Base-by-base conservation (phyloP, 2,888 invertebrate species). In the Strigamia transsilvanica region DNA sequence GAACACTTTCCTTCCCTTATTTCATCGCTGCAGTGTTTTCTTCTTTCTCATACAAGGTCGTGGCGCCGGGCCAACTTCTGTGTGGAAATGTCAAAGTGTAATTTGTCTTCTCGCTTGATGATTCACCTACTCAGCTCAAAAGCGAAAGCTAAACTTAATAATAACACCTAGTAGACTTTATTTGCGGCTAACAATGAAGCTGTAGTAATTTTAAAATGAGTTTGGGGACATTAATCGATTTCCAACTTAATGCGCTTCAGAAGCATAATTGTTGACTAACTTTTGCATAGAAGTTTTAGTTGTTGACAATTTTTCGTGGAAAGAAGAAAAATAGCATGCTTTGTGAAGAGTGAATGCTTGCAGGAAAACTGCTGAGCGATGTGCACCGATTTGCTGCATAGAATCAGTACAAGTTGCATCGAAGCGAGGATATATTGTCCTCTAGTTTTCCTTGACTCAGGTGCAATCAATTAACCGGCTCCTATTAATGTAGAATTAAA, bases 41-140 rank as follows among this genome's bases (percentile, higher is more conserved):
- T 73, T 27, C 73, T 18, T n/a, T 73, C 32, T n/a, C 73, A 10
- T 27, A 73, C 73, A 73, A 73, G 73, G 73, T 73, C 73, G 32
- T 73, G 73, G 73, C 73, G 32, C 32, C 32, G 73, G 32, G 73
- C 73, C 73, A 73, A 73, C 6, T 73, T 73, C 10, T 73, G 73
- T 73, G 73, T 27, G 32, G 73, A 73, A 73, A 73, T 73, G 73
- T 73, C 73, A 73, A 73, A 73, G 73, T 73, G 73, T 73, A 73
- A 73, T 73, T 73, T 73, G 32, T 73, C 73, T 73, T 32, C 73
- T 73, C n/a, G n/a, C 18, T 73, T 73, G 73, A 73, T 73, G 27
- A 32, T 32, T 73, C 13, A 73, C 32, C 32, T 15, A 73, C 13
- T 32, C 73, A 32, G 27, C n/a, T 7, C 23, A 27, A 32, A 73